Conservation (phyloP, 2,888 invertebrate species). For the Drosophila multiciliata region DNA sequence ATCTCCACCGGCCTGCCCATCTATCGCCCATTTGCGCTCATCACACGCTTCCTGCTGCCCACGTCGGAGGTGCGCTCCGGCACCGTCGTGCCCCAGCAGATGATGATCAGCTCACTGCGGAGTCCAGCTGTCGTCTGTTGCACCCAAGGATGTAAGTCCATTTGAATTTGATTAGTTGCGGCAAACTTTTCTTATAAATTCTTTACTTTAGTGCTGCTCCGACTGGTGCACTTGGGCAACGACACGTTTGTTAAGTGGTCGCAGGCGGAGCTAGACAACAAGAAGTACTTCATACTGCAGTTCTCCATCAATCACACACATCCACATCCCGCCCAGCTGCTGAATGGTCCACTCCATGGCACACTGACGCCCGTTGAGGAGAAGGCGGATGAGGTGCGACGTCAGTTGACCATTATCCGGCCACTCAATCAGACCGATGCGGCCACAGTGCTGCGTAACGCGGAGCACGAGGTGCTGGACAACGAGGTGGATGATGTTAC, state of each 20-base stretch:
- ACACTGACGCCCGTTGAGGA: slow-evolving; percentile 75
- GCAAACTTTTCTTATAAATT: neutral
- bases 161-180: too few relatives aligned
- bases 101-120: slow-evolving; percentile 81
- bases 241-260: slow-evolving; percentile 83
- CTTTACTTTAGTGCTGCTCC: slow-evolving; percentile 66
- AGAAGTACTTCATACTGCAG: slow-evolving; percentile 83
- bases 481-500: slow-evolving; percentile 74
- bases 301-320: slow-evolving; percentile 81
- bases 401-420: slow-evolving; percentile 69
- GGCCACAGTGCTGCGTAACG: slow-evolving; percentile 71
- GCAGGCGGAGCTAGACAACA: slow-evolving; percentile 76
- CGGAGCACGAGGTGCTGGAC: slow-evolving; percentile 76
- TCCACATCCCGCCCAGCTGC: slow-evolving; percentile 77
- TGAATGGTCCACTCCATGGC: slow-evolving; percentile 68
- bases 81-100: slow-evolving; percentile 74
- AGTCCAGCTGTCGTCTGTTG: slow-evolving; percentile 83
- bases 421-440: slow-evolving; percentile 71
- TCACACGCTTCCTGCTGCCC: slow-evolving; percentile 81
- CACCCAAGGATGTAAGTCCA: slow-evolving; percentile 83
- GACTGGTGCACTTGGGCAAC: slow-evolving; percentile 75
- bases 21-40: slow-evolving; percentile 82
- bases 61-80: slow-evolving; percentile 76
- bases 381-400: slow-evolving; percentile 72
- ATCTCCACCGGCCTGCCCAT: slow-evolving; percentile 81